These are phyloP conservation scores for Ailurus styani DNA, from an alignment of 2,113 vertebrate species.

Conservation along the genomic window DNA sequence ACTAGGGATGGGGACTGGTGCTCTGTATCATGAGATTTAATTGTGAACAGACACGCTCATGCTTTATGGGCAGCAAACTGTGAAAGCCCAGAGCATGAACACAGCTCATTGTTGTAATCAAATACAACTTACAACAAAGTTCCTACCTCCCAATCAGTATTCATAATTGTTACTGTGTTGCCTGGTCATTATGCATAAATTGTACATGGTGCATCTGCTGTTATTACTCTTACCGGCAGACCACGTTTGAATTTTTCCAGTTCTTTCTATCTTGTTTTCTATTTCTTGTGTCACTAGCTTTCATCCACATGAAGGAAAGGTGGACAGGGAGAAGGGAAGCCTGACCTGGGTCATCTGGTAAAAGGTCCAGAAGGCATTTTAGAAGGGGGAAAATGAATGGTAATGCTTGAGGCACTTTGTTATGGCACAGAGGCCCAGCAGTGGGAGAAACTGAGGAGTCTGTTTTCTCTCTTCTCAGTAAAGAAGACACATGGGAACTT, in stretches of 20 bases:
- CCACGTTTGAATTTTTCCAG: not conserved
- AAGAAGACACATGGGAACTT: not conserved
- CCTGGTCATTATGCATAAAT: not conserved
- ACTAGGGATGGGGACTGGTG: not conserved
- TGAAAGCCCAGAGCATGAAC: constrained; percentile 9
- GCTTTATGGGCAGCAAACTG: constrained; percentile 35
- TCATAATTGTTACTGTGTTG: not conserved
- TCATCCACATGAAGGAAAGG: not conserved
- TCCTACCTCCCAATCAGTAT: not conserved
- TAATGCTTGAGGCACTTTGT: rapidly evolving
- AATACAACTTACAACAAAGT: not conserved
- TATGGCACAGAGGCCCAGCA: not conserved
- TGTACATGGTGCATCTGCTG: not conserved
- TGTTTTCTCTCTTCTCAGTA: not conserved
- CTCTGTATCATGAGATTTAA: constrained; percentile 19
- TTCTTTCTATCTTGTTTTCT: not conserved
- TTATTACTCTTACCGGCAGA: not conserved
- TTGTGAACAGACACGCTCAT: not conserved
- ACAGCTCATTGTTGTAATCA: constrained; percentile 21
- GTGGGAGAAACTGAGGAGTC: not conserved
- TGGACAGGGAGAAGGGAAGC: not conserved
- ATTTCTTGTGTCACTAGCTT: not conserved
- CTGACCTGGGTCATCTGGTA: not conserved
- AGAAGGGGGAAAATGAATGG: not conserved
- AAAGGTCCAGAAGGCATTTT: not conserved